Evolutionary conservation across 2,797 vertebrate genomes (phyloP).

Genomic region (Thalassophryne amazonica): DNA sequence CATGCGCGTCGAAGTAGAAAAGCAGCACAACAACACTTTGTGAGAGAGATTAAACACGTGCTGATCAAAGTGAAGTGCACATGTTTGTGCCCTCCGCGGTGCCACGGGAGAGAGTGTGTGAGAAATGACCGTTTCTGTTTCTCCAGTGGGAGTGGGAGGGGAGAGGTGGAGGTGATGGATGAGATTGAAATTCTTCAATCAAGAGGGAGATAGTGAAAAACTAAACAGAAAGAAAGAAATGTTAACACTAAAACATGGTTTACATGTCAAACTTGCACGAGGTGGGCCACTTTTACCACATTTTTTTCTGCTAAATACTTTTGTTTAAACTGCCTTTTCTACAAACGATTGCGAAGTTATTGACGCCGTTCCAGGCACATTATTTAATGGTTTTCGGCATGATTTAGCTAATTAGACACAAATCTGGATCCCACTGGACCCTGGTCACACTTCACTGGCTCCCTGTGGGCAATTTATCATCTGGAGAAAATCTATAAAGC

Average conservation of each 20-base stretch:
- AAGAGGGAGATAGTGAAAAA: conserved; percentile 47
- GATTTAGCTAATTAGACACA: conserved; percentile 65
- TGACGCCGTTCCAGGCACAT: too few species aligned
- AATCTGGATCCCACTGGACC: conserved; percentile 51
- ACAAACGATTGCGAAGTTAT: too few species aligned
- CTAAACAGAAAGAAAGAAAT: conserved; percentile 39
- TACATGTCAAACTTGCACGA: background rate
- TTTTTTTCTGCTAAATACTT: too few species aligned
- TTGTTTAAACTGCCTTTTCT: too few species aligned
- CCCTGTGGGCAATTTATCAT: conserved; percentile 72
- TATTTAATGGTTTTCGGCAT: conserved; percentile 35
- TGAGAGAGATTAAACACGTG: background rate
- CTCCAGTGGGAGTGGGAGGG: conserved; percentile 49
- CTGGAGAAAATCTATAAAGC: conserved; percentile 70
- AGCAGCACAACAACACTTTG: background rate
- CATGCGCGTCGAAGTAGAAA: background rate
- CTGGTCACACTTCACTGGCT: conserved; percentile 64
- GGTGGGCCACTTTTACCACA: background rate
- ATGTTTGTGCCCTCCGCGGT: conserved; percentile 47
- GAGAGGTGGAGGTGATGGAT: conserved; percentile 66
- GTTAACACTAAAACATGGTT: conserved; percentile 17
- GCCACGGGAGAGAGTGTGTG: conserved; percentile 59
- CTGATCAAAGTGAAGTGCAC: conserved; percentile 15
- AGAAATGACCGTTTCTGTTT: conserved; percentile 47
- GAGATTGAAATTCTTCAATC: conserved; percentile 57